A percentile compares a stretch with the other conserved stretches of the same genome.
These are phyloP conservation scores for Miichthys miiuy DNA, from an alignment of 2,797 vertebrate genomes.

Conservation along the genomic window DNA sequence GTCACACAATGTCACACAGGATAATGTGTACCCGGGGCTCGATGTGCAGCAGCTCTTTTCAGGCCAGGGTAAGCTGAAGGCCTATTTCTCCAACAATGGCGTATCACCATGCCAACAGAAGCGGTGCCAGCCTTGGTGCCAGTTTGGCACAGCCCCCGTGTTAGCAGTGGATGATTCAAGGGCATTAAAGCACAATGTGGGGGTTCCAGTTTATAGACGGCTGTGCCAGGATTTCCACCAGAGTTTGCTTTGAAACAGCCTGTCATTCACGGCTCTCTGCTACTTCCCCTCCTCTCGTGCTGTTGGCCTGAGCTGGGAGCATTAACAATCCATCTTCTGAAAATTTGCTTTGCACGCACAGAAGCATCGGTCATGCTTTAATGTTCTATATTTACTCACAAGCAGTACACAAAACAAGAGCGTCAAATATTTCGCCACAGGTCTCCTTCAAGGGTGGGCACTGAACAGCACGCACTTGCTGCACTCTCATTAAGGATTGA, in stretches of 20 bases:
- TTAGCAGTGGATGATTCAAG: slow-evolving; percentile 79
- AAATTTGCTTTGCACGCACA: slow-evolving; percentile 60
- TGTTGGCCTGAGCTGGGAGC: slow-evolving; percentile 38
- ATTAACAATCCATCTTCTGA: slow-evolving; percentile 55
- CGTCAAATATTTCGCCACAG: slow-evolving; percentile 56
- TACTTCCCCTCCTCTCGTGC: slow-evolving; percentile 67
- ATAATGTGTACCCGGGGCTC: slow-evolving; percentile 45
- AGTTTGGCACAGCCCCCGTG: slow-evolving; percentile 72
- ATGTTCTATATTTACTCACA: slow-evolving; percentile 64
- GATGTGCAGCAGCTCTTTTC: slow-evolving; percentile 62
- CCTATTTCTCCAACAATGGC: slow-evolving; percentile 73
- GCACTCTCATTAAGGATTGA: slow-evolving; percentile 67
- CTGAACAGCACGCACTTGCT: slow-evolving; percentile 37
- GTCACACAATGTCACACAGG: slow-evolving; percentile 70
- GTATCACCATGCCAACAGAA: slow-evolving; percentile 77
- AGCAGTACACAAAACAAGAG: slow-evolving; percentile 52
- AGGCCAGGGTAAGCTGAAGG: slow-evolving; percentile 57
- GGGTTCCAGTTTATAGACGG: slow-evolving; percentile 49
- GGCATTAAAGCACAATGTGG: slow-evolving; percentile 75
- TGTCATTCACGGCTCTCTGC: slow-evolving; percentile 62
- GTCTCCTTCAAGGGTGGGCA: slow-evolving; percentile 60
- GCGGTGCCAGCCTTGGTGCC: slow-evolving; percentile 67
- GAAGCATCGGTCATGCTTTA: slow-evolving; percentile 68
- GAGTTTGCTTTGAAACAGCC: slow-evolving; percentile 67
- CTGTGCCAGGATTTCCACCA: slow-evolving; percentile 68